Evolutionary conservation across 2,113 vertebrate species (phyloP).

Genomic region (Anthoscopus minutus): DNA sequence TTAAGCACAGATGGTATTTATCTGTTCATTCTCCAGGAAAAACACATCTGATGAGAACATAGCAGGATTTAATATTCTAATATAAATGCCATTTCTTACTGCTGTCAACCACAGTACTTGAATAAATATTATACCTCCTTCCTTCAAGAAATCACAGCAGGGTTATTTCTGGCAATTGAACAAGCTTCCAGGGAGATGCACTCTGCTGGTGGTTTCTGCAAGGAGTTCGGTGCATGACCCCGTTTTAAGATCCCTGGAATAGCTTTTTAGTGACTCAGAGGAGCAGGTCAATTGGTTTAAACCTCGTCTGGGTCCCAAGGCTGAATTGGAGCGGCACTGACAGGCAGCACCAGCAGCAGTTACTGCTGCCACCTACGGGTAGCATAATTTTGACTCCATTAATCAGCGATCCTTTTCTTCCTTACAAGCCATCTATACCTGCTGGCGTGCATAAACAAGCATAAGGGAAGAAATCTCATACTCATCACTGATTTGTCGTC

Average conservation of each 20-base stretch:
- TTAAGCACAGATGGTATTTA: neutral
- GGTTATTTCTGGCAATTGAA: neutral
- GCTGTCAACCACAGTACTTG: neutral
- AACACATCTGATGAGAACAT: neutral
- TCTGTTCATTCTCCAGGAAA: neutral
- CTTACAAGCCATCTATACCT: neutral
- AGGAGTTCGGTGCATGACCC: neutral
- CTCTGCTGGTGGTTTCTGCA: neutral
- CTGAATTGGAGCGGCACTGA: neutral
- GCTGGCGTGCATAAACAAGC: neutral
- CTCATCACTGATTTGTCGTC: neutral
- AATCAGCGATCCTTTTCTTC: neutral
- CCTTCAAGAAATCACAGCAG: neutral
- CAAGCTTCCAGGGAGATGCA: neutral
- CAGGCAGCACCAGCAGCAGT: neutral
- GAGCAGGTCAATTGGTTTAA: neutral
- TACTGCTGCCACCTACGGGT: conserved; percentile 61
- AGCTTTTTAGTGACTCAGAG: neutral
- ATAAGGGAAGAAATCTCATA: neutral
- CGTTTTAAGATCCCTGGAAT: neutral
- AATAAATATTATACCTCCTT: neutral
- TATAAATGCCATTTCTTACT: neutral
- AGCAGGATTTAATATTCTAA: neutral
- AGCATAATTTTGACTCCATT: neutral
- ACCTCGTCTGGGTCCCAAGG: neutral